These are phyloP conservation scores for Habroteleia sp. DNA, from an alignment of 2,888 invertebrate genomes.

Conservation along the genomic window DNA sequence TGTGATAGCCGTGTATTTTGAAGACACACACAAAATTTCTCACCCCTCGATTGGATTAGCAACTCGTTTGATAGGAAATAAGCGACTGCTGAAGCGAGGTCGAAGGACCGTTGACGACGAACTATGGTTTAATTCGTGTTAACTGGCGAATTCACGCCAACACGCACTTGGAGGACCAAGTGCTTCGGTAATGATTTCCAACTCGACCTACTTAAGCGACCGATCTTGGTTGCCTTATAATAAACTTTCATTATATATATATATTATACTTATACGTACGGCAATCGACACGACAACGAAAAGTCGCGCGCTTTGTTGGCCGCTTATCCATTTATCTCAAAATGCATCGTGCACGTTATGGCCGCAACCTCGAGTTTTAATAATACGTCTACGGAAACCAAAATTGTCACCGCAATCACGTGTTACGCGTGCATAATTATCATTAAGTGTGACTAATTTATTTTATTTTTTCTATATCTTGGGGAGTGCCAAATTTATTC, in stretches of 20 bases:
- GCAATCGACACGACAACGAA: slow-evolving; percentile 58
- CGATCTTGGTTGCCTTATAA: slow-evolving; percentile 53
- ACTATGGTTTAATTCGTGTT: slow-evolving; percentile 32
- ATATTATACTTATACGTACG: slow-evolving; percentile 20
- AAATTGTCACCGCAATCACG: slow-evolving; percentile 7
- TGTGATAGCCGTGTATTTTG: too few relatives aligned
- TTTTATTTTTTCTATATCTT: too few relatives aligned
- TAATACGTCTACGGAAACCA: slow-evolving; percentile 53
- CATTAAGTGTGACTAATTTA: neutral
- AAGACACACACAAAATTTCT: neutral
- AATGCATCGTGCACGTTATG: slow-evolving; percentile 36
- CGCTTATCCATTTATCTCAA: slow-evolving; percentile 55
- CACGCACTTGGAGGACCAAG: slow-evolving; percentile 54
- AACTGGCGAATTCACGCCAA: slow-evolving; percentile 46
- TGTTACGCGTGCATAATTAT: slow-evolving; percentile 22
- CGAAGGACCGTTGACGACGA: slow-evolving; percentile 29
- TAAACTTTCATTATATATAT: slow-evolving; percentile 35
- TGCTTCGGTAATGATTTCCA: slow-evolving; percentile 52
- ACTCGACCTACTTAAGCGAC: slow-evolving; percentile 53
- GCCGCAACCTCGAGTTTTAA: slow-evolving; percentile 37
- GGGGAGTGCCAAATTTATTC: too few relatives aligned
- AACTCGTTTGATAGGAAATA: slow-evolving; percentile 13
- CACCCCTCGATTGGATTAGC: too few relatives aligned
- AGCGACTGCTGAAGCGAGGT: slow-evolving; percentile 18
- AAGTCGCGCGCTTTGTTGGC: slow-evolving; percentile 52